Conservation (phyloP, 2,113 vertebrate species). For the Catharus fuscescens region DNA sequence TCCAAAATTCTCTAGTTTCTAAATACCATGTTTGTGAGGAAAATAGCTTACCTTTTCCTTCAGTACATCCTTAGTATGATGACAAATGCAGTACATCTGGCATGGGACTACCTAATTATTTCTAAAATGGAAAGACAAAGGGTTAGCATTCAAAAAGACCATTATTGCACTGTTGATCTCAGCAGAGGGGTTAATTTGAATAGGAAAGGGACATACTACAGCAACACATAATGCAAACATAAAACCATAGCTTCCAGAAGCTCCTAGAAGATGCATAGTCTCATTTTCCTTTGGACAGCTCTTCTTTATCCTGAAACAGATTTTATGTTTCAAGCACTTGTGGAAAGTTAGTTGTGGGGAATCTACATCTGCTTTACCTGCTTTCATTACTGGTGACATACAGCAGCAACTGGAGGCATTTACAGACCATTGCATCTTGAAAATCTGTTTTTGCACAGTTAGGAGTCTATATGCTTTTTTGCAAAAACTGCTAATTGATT, state of each 20-base stretch:
- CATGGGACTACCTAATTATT: background rate
- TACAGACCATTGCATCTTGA: background rate
- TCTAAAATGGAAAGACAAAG: background rate
- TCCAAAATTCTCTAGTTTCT: background rate
- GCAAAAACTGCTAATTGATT: background rate
- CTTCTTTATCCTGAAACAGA: background rate
- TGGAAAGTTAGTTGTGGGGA: background rate
- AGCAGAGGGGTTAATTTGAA: background rate
- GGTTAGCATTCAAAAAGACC: background rate
- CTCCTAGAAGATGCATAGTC: background rate
- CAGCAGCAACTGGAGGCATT: background rate
- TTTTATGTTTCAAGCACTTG: background rate
- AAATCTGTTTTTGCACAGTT: background rate
- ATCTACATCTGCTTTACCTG: background rate
- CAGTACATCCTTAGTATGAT: background rate
- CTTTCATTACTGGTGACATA: background rate
- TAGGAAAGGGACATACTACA: background rate
- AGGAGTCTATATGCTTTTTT: background rate
- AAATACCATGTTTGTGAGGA: background rate
- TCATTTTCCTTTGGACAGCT: background rate
- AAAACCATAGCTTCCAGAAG: background rate
- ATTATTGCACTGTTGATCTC: background rate
- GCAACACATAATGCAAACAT: background rate
- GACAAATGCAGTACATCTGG: background rate
- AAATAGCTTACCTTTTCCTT: background rate